These are phyloP conservation scores for Sebastiscus tertius DNA, from an alignment of 2,797 vertebrate species.

Conservation along the genomic window DNA sequence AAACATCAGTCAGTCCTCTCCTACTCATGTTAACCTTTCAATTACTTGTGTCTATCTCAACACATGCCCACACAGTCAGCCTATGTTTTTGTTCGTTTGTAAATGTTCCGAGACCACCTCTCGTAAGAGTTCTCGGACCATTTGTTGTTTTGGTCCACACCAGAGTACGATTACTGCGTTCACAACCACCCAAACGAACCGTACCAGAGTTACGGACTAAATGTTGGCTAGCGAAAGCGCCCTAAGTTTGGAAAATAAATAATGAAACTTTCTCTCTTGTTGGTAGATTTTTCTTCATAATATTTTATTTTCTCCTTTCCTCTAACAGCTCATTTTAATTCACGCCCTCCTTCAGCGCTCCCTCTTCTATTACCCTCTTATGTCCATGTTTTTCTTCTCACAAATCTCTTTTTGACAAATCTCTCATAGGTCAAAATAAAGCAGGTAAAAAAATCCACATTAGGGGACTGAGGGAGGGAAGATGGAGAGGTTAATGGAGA, in stretches of 20 bases:
- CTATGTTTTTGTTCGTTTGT: too few species aligned
- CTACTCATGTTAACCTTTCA: too few species aligned
- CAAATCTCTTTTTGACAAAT: background rate
- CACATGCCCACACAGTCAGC: too few species aligned
- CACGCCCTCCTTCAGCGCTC: background rate
- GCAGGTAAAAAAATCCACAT: background rate
- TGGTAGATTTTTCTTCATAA: background rate
- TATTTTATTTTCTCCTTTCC: background rate
- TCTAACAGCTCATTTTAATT: background rate
- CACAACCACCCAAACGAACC: too few species aligned
- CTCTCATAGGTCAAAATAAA: constrained; percentile 9
- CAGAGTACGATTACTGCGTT: too few species aligned
- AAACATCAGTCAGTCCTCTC: too few species aligned
- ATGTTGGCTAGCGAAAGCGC: too few species aligned
- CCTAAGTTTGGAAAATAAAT: background rate
- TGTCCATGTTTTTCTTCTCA: background rate
- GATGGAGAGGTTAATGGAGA: constrained; percentile 29
- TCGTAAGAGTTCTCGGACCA: too few species aligned
- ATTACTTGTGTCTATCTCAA: too few species aligned
- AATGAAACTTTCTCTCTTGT: background rate
- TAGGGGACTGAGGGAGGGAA: background rate
- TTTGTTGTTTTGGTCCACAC: too few species aligned
- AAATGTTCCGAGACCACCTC: too few species aligned
- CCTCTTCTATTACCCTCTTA: background rate
- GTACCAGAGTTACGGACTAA: too few species aligned